phyloP scores from a whole-genome alignment of 2,888 invertebrate genomes.

The Schizaphis graminum region DNA sequence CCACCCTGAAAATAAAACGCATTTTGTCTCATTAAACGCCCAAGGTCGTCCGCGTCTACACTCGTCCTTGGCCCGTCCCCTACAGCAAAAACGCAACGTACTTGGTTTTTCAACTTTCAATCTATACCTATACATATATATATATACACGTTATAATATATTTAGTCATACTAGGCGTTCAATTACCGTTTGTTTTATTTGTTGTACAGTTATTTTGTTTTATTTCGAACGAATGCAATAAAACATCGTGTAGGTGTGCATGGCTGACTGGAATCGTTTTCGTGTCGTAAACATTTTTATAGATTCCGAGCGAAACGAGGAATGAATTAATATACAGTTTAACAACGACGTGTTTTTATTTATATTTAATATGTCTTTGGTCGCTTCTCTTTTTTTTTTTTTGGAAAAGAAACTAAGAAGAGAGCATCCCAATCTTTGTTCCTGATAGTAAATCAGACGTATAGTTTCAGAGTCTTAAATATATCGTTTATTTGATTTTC shows the following conservation, averaged over 20 bases:
- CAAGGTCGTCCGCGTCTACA: constrained; percentile 5
- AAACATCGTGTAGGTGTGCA: neutral
- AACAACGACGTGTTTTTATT: neutral
- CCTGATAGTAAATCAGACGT: neutral
- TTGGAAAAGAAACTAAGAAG: neutral
- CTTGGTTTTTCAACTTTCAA: neutral
- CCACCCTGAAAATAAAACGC: constrained; percentile 35
- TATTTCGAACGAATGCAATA: neutral
- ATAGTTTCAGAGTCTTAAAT: neutral
- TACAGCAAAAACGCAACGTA: neutral
- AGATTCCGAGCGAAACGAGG: neutral
- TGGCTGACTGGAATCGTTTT: neutral
- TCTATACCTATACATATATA: neutral
- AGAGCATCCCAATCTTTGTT: neutral
- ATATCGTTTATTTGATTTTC: neutral
- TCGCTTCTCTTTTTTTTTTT: neutral
- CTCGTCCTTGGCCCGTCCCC: constrained; percentile 39
- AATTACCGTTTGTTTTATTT: neutral
- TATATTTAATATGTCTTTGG: neutral
- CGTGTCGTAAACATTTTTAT: neutral
- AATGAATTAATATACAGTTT: neutral
- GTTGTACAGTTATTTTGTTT: neutral
- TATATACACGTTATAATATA: neutral
- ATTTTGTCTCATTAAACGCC: constrained; percentile 52
- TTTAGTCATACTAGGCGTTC: neutral